phyloP scores from a whole-genome alignment of 2,113 vertebrate species.

The Stictonetta naevosa region DNA sequence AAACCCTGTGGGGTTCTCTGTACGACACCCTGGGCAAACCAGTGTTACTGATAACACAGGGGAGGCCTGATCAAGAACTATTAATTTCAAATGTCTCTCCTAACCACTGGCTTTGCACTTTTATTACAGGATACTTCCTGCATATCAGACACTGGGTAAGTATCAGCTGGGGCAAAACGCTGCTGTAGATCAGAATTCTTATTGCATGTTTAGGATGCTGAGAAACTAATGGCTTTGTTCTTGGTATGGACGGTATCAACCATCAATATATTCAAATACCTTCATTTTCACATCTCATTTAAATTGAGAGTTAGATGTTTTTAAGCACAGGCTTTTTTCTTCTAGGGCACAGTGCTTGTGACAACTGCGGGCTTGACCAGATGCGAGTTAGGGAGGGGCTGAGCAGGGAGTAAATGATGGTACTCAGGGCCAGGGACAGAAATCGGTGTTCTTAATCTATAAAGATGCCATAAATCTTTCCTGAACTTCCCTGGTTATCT shows the following conservation, averaged over 20 bases:
- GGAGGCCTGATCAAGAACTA: not conserved
- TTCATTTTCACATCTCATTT: not conserved
- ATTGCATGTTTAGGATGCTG: not conserved
- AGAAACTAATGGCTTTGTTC: not conserved
- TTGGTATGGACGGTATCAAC: not conserved
- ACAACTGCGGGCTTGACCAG: not conserved
- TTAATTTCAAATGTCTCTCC: constrained; percentile 24
- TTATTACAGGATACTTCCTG: constrained; percentile 25
- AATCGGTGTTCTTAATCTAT: not conserved
- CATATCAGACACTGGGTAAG: not conserved
- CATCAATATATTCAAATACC: not conserved
- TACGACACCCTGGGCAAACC: not conserved
- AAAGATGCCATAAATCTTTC: not conserved
- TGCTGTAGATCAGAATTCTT: not conserved
- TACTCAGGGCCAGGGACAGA: not conserved
- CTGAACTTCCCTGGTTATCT: not conserved
- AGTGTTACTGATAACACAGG: not conserved
- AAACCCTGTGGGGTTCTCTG: not conserved
- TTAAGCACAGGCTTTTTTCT: not conserved
- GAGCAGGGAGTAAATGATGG: not conserved
- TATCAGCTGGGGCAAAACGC: not conserved
- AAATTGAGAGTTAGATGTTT: not conserved
- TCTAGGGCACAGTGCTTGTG: not conserved
- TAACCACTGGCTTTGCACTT: not conserved
- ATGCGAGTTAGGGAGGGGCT: not conserved